Evolutionary conservation across 2,113 vertebrate species (phyloP).

Genomic region (Noturus placidus): DNA sequence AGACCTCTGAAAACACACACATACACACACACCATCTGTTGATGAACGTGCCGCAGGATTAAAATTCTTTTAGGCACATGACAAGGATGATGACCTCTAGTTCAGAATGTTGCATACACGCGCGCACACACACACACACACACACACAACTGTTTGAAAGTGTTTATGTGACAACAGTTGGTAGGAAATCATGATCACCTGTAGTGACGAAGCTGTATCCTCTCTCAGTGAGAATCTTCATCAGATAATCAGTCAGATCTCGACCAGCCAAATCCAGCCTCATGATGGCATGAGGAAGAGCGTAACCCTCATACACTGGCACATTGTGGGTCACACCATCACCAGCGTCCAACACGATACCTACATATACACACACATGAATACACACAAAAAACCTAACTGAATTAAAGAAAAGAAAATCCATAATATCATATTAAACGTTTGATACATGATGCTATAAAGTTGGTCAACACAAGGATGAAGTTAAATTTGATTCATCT

Average conservation of each 20-base stretch:
- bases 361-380: background rate
- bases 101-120: background rate
- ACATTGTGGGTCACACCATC: conserved; percentile 41
- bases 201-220: conserved; percentile 43
- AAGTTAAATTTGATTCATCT: too few species aligned
- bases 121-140: background rate
- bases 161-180: background rate
- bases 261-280: conserved; percentile 37
- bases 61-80: conserved; percentile 8
- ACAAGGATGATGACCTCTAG: background rate
- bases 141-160: background rate
- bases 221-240: conserved; percentile 44
- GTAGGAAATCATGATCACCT: background rate
- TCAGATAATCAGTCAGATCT: conserved; percentile 39
- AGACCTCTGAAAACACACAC: background rate
- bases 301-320: conserved; percentile 39
- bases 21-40: background rate
- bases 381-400: background rate
- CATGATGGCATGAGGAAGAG: conserved; percentile 41
- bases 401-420: background rate
- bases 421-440: background rate
- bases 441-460: background rate
- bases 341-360: conserved; percentile 36
- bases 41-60: background rate
- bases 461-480: too few species aligned